phyloP scores from a whole-genome alignment of 2,888 invertebrate species.

The Maniola hyperantus region DNA sequence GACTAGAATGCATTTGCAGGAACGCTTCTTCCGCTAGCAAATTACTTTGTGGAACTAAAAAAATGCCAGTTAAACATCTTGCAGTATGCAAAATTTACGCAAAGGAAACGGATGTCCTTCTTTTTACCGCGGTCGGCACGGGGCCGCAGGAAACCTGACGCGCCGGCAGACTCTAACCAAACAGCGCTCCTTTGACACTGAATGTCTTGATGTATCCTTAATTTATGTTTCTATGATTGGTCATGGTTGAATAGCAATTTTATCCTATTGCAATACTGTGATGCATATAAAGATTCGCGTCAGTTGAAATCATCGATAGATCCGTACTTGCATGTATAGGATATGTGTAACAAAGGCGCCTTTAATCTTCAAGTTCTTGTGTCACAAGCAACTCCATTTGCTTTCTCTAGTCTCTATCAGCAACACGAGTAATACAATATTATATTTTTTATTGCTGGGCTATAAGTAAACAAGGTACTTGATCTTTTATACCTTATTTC shows the following conservation, averaged over 20 bases:
- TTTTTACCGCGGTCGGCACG: conserved; percentile 51
- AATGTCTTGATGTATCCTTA: conserved; percentile 39
- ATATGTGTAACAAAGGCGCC: background rate
- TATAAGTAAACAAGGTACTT: background rate
- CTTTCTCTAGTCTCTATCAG: no score
- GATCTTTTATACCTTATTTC: no score
- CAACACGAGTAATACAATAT: background rate
- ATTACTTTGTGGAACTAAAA: conserved; percentile 42
- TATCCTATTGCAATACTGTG: conserved; percentile 27
- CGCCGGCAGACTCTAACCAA: conserved; percentile 51
- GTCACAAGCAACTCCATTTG: no score
- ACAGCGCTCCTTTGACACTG: conserved; percentile 59
- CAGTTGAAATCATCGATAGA: background rate
- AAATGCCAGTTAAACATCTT: conserved; percentile 21
- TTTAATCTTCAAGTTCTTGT: background rate
- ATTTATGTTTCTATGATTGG: conserved; percentile 22
- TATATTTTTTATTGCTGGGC: background rate
- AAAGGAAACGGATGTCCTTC: conserved; percentile 78
- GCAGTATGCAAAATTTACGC: conserved; percentile 58
- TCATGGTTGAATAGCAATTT: conserved; percentile 29
- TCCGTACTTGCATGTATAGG: background rate
- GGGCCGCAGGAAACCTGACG: conserved; percentile 64
- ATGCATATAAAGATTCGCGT: conserved; percentile 14
- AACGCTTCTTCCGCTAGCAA: conserved; percentile 53
- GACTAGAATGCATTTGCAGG: background rate